Evolutionary conservation across 2,888 invertebrate species (phyloP), one percentile per base, ranked within the genome.

Genomic region (Thereva unica): DNA sequence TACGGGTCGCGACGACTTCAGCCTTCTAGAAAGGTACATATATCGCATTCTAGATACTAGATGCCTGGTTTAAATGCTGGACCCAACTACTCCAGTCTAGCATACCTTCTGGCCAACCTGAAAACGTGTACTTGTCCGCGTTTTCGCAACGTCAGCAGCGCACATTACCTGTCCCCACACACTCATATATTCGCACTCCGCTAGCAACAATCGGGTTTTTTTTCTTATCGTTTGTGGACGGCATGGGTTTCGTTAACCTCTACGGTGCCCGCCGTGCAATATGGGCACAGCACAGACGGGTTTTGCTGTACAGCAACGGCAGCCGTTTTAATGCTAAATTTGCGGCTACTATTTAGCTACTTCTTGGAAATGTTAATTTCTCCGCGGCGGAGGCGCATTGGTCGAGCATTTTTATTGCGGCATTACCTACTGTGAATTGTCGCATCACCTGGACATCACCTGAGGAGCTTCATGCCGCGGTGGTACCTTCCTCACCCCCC

Each of bases 281-380:
- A n/a, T 34, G 38, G 12, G 12, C 40, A 54, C 41, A n/a, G n/a
- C n/a, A 10, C 40, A 4, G 9, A 35, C 44, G 44, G 35, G 42
- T 44, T 56, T 56, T 56, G 23, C 56, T 56, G 56, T 35, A 44
- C 42, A 12, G 41, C n/a, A 23, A 49, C 59, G 59, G 64, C 53
- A 53, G 53, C 44, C 47, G 52, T 64, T 64, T 63, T 55, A 50
- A 69, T 69, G 66, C 53, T 66, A 66, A 69, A 63, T 66, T 70
- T 70, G 55, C 63, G 56, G 70, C 71, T 70, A 71, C 71, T 68
- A 68, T 65, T 68, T 68, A 68, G 71, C 71, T 71, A 69, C 71
- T 69, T 71, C 68, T 68, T 67, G 70, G 69, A 71, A 70, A 65
- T 67, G 67, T 69, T 67, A 69, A 69, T 67, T 65, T 64, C 35